A percentile compares a stretch with the other conserved stretches of the same genome.
phyloP scores from a whole-genome alignment of 23 tunicate genomes.

The Oikopleura dioica region DNA sequence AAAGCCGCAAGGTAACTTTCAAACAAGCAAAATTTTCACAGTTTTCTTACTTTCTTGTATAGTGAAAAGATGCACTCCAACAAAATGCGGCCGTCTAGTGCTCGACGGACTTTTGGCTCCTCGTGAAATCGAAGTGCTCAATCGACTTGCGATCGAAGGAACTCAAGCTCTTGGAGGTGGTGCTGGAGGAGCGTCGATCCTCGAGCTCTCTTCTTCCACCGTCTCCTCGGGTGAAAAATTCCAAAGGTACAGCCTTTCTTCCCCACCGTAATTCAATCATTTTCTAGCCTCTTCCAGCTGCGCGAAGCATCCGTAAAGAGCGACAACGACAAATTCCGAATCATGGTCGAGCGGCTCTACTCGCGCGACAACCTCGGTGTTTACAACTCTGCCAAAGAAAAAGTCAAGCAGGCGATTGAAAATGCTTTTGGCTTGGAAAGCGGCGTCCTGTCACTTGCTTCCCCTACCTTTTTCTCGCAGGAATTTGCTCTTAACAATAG shows the following conservation, averaged over 20 bases:
- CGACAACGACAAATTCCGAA: too few species aligned
- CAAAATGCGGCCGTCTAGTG: constrained; percentile 40
- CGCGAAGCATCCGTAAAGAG: too few species aligned
- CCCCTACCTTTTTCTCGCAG: constrained; percentile 79
- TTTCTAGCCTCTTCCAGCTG: too few species aligned
- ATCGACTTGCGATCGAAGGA: constrained; percentile 19
- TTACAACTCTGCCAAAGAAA: constrained; percentile 24
- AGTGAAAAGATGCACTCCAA: constrained; percentile 60
- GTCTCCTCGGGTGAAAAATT: constrained; percentile 33
- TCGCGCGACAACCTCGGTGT: constrained; percentile 16
- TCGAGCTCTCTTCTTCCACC: constrained; percentile 58
- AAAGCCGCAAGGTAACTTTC: too few species aligned
- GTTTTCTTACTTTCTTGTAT: too few species aligned
- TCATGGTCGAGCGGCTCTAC: too few species aligned
- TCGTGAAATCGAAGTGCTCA: constrained; percentile 20
- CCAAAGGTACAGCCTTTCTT: too few species aligned
- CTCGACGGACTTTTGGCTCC: constrained; percentile 28
- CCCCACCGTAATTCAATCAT: too few species aligned
- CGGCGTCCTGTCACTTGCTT: constrained; percentile 23
- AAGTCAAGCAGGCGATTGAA: constrained; percentile 23
- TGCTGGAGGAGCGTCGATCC: constrained; percentile 63
- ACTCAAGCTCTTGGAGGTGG: constrained; percentile 37
- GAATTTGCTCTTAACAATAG: too few species aligned
- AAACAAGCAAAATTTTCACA: too few species aligned
- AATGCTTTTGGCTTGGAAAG: constrained; percentile 31